A percentile compares a stretch with the other conserved stretches of the same genome.
phyloP scores from a whole-genome alignment of 2,888 invertebrate species.

The Marronus borbonicus region DNA sequence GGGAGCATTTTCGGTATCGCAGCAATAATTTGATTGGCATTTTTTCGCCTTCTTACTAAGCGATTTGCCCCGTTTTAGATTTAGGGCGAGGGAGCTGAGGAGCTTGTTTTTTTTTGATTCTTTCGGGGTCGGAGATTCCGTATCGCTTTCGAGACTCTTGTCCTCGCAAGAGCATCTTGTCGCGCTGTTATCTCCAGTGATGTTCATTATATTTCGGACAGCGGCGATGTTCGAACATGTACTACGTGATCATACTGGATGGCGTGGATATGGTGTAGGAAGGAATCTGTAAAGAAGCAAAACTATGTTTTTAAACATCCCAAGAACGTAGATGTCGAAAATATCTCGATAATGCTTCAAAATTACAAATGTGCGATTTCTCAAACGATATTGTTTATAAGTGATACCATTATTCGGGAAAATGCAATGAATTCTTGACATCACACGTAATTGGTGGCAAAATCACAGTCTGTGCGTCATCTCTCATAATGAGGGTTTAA shows the following conservation, averaged over 20 bases:
- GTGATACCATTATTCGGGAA: too few relatives aligned
- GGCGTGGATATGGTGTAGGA: not conserved
- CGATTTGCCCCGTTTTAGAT: slow-evolving; percentile 64
- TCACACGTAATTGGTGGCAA: too few relatives aligned
- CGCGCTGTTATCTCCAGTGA: slow-evolving; percentile 52
- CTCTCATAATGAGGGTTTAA: too few relatives aligned
- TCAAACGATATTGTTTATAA: too few relatives aligned
- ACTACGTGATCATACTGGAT: not conserved
- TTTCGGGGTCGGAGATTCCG: slow-evolving; percentile 59
- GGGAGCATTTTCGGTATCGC: slow-evolving; percentile 1
- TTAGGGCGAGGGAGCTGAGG: slow-evolving; percentile 63
- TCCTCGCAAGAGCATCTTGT: slow-evolving; percentile 63
- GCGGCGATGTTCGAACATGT: not conserved
- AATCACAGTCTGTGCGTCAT: too few relatives aligned
- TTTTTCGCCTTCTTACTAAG: slow-evolving; percentile 63
- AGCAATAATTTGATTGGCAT: not conserved
- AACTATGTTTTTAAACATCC: too few relatives aligned
- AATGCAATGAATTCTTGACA: too few relatives aligned
- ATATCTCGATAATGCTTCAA: too few relatives aligned
- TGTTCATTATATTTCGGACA: slow-evolving; percentile 26
- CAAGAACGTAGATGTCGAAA: not conserved
- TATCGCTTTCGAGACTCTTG: slow-evolving; percentile 58
- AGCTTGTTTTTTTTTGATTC: slow-evolving; percentile 60
- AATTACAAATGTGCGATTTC: too few relatives aligned
- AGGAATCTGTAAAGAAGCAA: not conserved